phyloP scores from a whole-genome alignment of 1,140 invertebrate species.

The Ceratina calcarata region DNA sequence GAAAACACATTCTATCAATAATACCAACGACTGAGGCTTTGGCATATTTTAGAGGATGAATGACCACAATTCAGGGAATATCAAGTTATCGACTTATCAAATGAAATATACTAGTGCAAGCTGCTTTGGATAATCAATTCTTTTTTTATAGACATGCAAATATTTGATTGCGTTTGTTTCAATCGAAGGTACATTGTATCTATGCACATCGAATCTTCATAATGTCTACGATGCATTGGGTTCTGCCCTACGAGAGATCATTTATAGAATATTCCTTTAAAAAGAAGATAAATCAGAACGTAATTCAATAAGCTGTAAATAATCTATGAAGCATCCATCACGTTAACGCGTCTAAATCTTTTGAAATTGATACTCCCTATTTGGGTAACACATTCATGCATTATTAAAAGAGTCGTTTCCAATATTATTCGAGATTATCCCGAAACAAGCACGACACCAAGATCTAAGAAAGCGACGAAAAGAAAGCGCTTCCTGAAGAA shows the following conservation, averaged over 20 bases:
- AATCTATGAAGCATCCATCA: too few relatives aligned
- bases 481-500: neutral
- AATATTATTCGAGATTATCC: neutral
- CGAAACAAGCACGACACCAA: neutral
- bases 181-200: neutral
- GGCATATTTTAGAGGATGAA: slow-evolving; percentile 10
- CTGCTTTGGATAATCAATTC: too few relatives aligned
- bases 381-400: neutral
- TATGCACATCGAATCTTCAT: neutral
- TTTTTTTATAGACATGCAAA: neutral
- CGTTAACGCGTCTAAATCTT: too few relatives aligned
- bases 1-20: neutral
- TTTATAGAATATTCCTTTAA: too few relatives aligned
- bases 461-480: neutral
- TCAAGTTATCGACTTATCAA: neutral
- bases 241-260: too few relatives aligned
- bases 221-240: neutral
- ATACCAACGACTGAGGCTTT: neutral
- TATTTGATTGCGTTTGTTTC: neutral
- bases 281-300: too few relatives aligned
- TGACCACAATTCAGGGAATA: neutral
- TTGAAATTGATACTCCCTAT: neutral
- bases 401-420: neutral
- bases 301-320: too few relatives aligned
- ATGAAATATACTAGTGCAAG: neutral